Evolutionary conservation across 2,888 invertebrate genomes (phyloP), one percentile per base, ranked within the genome.

Genomic region (Gerosis bhagava): DNA sequence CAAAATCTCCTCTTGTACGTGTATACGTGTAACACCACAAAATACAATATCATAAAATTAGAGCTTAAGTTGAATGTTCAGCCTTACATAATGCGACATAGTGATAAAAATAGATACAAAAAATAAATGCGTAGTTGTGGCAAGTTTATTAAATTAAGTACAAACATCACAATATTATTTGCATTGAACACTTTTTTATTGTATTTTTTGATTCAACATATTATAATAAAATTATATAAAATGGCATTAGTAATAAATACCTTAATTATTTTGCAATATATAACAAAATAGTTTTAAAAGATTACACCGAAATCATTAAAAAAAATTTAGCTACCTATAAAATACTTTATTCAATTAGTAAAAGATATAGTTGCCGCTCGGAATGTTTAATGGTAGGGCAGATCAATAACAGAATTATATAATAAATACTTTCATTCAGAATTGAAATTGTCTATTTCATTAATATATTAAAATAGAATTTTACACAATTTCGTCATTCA

Each of bases 241-340:
- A n/a, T n/a, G n/a, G n/a, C n/a, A n/a, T n/a, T n/a, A n/a, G n/a
- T n/a, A n/a, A n/a, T n/a, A n/a, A n/a, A n/a, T n/a, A n/a, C n/a
- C n/a, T n/a, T n/a, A n/a, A n/a, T n/a, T n/a, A n/a, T n/a, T n/a
- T n/a, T n/a, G n/a, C n/a, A n/a, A n/a, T n/a, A n/a, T n/a, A n/a
- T n/a, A n/a, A n/a, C n/a, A n/a, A n/a, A n/a, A n/a, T n/a, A n/a
- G n/a, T n/a, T n/a, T n/a, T n/a, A n/a, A n/a, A n/a, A n/a, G 72
- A 63, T 62, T 65, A 69, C 67, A 64, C 68, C 57, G 60, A 71
- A 76, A 74, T 64, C 59, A 69, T 70, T 71, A 70, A 61, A 70
- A 70, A 69, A 71, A 73, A 77, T 82, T 83, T 83, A 64, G 76
- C 84, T 84, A 84, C 61, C 83, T 84, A 86, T 76, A 65, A 66